Percentiles rank a stretch among this genome's conserved stretches.
These are phyloP conservation scores for Dicrurus megarhynchus DNA, from an alignment of 2,113 vertebrate genomes.

Conservation along the genomic window DNA sequence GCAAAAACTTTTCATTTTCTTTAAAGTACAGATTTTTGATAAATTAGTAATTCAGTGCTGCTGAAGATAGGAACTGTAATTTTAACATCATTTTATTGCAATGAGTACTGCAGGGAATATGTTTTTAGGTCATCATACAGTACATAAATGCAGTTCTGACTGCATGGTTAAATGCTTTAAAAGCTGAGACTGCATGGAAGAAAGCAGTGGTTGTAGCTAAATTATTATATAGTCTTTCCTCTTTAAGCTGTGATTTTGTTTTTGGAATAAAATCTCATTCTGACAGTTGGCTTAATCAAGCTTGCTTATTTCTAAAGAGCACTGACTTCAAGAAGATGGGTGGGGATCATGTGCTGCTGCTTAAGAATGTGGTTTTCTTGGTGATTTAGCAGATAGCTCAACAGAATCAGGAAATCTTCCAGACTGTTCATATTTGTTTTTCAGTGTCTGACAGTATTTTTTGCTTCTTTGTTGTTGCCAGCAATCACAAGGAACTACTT, in stretches of 20 bases:
- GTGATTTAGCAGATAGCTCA: slow-evolving; percentile 15
- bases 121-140: neutral
- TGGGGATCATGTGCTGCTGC: neutral
- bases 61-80: neutral
- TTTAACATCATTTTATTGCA: neutral
- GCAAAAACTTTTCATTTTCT: neutral
- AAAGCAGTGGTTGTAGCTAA: neutral
- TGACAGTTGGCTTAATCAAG: neutral
- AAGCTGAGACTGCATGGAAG: neutral
- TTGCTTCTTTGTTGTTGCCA: neutral
- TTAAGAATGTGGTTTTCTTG: slow-evolving; percentile 14
- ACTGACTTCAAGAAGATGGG: neutral
- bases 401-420: slow-evolving; percentile 24
- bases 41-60: neutral
- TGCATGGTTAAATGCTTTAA: neutral
- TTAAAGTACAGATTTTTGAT: neutral
- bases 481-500: neutral
- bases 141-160: neutral
- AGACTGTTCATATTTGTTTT: neutral
- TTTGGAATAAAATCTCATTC: neutral
- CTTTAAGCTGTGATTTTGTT: neutral
- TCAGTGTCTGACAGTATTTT: neutral
- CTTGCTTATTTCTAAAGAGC: neutral
- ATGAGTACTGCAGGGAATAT: neutral
- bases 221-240: neutral